A percentile compares a stretch with the other conserved stretches of the same genome.
These are phyloP conservation scores for Zosterops borbonicus DNA, from an alignment of 2,113 vertebrate genomes.

Conservation along the genomic window DNA sequence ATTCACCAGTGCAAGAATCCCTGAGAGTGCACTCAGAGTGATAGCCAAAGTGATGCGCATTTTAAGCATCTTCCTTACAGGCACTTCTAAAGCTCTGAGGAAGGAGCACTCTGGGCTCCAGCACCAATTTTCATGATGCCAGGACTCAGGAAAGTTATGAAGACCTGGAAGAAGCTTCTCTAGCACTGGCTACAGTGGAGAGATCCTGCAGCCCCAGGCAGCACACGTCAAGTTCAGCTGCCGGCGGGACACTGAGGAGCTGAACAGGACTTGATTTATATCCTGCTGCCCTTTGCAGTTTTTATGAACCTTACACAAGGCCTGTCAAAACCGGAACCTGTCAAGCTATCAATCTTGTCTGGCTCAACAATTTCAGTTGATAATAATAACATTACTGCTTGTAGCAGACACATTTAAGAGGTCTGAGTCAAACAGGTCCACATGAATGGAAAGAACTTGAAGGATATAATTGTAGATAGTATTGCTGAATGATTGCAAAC, in stretches of 20 bases:
- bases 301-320: neutral
- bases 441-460: neutral
- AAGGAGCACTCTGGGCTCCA: neutral
- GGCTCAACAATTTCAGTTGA: neutral
- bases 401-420: neutral
- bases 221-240: fast-evolving
- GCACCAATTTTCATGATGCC: neutral
- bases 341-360: neutral
- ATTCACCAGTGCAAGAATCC: neutral
- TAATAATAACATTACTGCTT: neutral
- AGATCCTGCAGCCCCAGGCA: neutral
- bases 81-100: neutral
- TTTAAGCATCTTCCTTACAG: neutral
- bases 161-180: neutral
- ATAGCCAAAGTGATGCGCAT: fast-evolving
- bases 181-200: fast-evolving
- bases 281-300: neutral
- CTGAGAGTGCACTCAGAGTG: fast-evolving
- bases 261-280: neutral
- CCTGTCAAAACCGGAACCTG: neutral
- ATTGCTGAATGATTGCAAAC: neutral
- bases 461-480: neutral
- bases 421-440: neutral
- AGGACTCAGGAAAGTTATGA: neutral
- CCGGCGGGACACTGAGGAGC: neutral